Evolutionary conservation across 2,797 vertebrate genomes (phyloP).

Genomic region (Danionella dracula): DNA sequence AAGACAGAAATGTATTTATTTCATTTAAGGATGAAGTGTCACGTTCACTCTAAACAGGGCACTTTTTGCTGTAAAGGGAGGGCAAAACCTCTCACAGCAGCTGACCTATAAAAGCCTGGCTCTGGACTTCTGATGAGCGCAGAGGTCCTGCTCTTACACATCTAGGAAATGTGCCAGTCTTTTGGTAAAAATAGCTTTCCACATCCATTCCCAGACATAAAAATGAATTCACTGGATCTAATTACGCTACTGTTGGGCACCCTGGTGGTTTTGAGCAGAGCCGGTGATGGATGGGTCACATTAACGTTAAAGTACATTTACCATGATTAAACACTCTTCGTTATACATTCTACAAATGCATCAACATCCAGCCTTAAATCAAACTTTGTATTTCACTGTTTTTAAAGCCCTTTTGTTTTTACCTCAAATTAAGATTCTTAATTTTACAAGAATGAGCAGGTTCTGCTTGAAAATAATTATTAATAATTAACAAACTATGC

Average conservation of each 20-base stretch:
- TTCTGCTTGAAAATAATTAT: no score
- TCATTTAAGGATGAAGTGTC: no score
- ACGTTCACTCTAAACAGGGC: no score
- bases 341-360: not conserved
- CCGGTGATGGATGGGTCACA: not conserved
- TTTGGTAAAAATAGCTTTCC: constrained; percentile 23
- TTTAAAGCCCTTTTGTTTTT: no score
- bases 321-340: not conserved
- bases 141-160: constrained; percentile 14
- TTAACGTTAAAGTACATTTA: not conserved
- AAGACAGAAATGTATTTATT: no score
- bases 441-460: no score
- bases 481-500: no score
- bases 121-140: constrained; percentile 8
- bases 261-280: not conserved
- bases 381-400: not conserved
- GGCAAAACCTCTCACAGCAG: constrained; percentile 3
- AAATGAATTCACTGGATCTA: not conserved
- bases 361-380: no score
- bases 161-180: constrained; percentile 28
- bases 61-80: not conserved
- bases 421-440: no score
- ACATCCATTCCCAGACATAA: not conserved
- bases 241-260: not conserved
- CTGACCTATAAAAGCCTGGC: constrained; percentile 31